Base-by-base conservation (phyloP, 1,140 invertebrate species). In the Odontomachus brunneus region DNA sequence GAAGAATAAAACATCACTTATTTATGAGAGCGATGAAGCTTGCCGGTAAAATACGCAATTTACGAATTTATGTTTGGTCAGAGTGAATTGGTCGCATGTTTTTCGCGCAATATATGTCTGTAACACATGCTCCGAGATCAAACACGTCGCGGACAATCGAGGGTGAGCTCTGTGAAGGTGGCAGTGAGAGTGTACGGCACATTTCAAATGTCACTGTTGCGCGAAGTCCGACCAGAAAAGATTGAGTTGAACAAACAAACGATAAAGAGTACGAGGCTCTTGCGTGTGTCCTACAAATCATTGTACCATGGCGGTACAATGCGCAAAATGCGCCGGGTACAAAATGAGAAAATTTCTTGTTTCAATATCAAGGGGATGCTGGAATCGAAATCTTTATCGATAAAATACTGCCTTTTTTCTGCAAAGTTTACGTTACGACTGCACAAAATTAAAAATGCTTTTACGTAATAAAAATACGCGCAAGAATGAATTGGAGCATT, bases 341-440 rank as follows among this genome's bases (percentile, higher is more conserved):
- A 48, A 71, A 80, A 69, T 80, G 33, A 80, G 38, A 57, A 29
- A 57, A 71, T 80, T 71, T 17, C 15, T 71, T 19, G 0, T 17
- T 53, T 19, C 15, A 38, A 44, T 57, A 17, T 14, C 24, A 38
- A 65, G n/a, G n/a, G n/a, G n/a, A n/a, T n/a, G n/a, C n/a, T n/a
- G n/a, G n/a, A n/a, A n/a, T n/a, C n/a, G n/a, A n/a, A n/a, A n/a
- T n/a, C n/a, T n/a, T n/a, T n/a, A n/a, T n/a, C n/a, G n/a, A n/a
- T n/a, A n/a, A n/a, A n/a, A n/a, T n/a, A n/a, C n/a, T n/a, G n/a
- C n/a, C n/a, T n/a, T n/a, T n/a, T n/a, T n/a, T n/a, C n/a, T n/a
- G n/a, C n/a, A n/a, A n/a, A n/a, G n/a, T n/a, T n/a, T n/a, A n/a
- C n/a, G n/a, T n/a, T n/a, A n/a, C n/a, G n/a, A n/a, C n/a, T n/a